Percentiles rank a stretch among this genome's conserved stretches.
Conservation (phyloP, 2,888 invertebrate genomes). For the Lasioglossum villosulum region DNA sequence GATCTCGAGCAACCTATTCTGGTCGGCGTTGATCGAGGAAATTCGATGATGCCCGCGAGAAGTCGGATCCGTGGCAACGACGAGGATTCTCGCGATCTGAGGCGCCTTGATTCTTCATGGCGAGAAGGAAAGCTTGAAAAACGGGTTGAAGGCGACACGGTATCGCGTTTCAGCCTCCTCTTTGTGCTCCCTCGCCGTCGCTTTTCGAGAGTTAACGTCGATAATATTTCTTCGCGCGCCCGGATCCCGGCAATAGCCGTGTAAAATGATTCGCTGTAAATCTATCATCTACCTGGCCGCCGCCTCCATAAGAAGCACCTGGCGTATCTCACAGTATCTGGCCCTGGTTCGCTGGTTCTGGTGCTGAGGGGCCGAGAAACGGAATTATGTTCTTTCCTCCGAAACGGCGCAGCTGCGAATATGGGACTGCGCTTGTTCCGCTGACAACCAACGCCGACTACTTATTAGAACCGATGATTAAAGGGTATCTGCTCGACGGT, state of each 20-base stretch:
- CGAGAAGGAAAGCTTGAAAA: constrained; percentile 47
- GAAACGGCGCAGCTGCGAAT: constrained; percentile 71
- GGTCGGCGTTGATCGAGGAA: constrained; percentile 11
- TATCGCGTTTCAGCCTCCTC: constrained; percentile 49
- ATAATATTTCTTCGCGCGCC: constrained; percentile 76
- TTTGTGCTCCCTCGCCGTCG: constrained; percentile 42
- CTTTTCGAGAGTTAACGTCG: constrained; percentile 69
- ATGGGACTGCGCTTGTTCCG: constrained; percentile 55
- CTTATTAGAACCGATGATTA: constrained; percentile 14
- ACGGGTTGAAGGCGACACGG: constrained; percentile 46
- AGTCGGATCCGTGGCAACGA: constrained; percentile 10
- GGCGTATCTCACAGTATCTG: constrained; percentile 79
- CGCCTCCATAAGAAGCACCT: constrained; percentile 75
- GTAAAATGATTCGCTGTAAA: constrained; percentile 84
- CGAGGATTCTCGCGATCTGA: background rate
- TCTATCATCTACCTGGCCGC: constrained; percentile 77
- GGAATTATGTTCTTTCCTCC: constrained; percentile 72
- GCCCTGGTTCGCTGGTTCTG: constrained; percentile 9
- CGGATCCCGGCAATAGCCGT: constrained; percentile 78
- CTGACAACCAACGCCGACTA: constrained; percentile 17
- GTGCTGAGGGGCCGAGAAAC: background rate
- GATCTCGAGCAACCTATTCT: background rate
- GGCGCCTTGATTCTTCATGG: constrained; percentile 12
- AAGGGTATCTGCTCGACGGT: background rate
- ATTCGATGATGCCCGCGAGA: background rate